Evolutionary conservation across 1,140 invertebrate genomes (phyloP), one percentile per base, ranked within the genome.

Genomic region (Wasmannia auropunctata): DNA sequence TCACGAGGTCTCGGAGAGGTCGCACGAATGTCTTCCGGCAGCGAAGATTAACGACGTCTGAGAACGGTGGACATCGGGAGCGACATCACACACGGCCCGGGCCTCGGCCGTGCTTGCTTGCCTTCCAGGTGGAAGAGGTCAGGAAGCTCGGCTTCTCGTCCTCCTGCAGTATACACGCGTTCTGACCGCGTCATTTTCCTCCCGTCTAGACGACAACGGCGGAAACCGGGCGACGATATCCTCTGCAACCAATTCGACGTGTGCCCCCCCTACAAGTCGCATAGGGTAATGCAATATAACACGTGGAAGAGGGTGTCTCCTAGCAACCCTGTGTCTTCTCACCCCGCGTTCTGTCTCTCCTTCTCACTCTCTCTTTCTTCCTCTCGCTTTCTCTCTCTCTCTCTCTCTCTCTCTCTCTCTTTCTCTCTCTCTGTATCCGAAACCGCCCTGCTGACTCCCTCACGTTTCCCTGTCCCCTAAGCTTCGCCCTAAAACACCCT

Each of bases 261-360:
- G 16, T 74, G n/a, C n/a, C n/a, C 46, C 76, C 88, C 85, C 75
- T 90, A 83, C 89, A 86, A 85, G 90, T 85, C 86, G 91, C 90
- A 91, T 92, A 92, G 92, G 91, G 90, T 94, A 94, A 94, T 94
- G 92, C 93, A 93, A 94, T 92, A 93, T 94, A 94, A 93, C 93
- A 91, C 92, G 93, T 90, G 91, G 90, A 92, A 89, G 92, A 94
- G 93, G 93, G 93, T 93, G 93, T 94, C 86, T 93, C 93, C 93
- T 94, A 94, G 93, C 93, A 94, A 94, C 93, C 92, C 91, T 93
- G 87, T 92, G 90, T 93, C 92, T 93, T 92, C 91, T 92, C 81
- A 86, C 90, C 88, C 91, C 79, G 37, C 76, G 62, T 37, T 87
- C 72, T 51, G 8, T 70, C 16, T 34, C 22, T 40, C 80, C n/a